Base-by-base conservation (phyloP, 1,140 invertebrate genomes). In the Pseudachorutes palmiensis region DNA sequence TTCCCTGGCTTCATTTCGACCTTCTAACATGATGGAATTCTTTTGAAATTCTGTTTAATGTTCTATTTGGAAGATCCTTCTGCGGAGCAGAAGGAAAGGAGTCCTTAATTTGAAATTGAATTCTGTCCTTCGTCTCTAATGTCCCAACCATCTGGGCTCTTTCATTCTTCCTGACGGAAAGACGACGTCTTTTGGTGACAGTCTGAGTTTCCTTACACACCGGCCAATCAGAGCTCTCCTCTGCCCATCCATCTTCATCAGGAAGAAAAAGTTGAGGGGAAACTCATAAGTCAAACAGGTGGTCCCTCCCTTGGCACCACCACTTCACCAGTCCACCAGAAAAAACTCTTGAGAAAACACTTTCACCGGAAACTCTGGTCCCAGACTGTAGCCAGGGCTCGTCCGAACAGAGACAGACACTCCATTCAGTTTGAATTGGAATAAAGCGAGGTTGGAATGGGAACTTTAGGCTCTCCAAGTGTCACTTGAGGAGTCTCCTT, bases 241-340 rank as follows among this genome's bases (percentile, higher is more conserved):
- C 51, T 19, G 12, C 14, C 14, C 59, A 69, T 69, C 64, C 68
- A 69, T 69, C 68, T 65, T 69, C 68, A 64, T 70, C 69, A 67
- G 67, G n/a, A 41, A 26, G 59, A 30, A 29, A 61, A 67, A 67
- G 62, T 67, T 67, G 57, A 36, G 22, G 29, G 32, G 41, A 26
- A 67, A 49, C 69, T 63, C 70, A 71, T 71, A 65, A 65, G 70
- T 68, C 70, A 71, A 71, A 71, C 70, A 71, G 70, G 70, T 71
- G 70, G 70, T 68, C 70, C 51, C 51, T 55, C 24, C 51, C 24
- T 22, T 19, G 24, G 5, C 5, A 5, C 5, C 19, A 5, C 24
- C 5, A 55, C 51, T 24, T 16, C 12, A 26, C 14, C 51, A 24
- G 24, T 45, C 36, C 36, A 45, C 9, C 19, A 45, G 19, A 45